Conservation (phyloP, 2,797 vertebrate species). For the Setipinna tenuifilis region DNA sequence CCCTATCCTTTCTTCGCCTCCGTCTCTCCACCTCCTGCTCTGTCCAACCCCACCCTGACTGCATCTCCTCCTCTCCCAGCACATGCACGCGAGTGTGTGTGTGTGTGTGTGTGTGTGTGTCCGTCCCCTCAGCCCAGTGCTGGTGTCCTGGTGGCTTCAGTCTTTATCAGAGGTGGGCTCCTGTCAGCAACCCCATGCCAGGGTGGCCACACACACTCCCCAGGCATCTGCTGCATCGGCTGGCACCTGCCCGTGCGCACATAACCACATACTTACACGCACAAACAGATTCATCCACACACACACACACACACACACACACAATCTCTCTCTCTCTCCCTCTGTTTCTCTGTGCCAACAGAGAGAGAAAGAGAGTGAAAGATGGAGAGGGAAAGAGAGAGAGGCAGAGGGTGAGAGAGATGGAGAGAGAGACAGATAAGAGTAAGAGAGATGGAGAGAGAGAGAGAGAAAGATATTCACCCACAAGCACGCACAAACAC, state of each 20-base stretch:
- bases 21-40: background rate
- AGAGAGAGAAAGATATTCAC: constrained; percentile 15
- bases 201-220: constrained; percentile 1
- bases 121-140: background rate
- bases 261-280: background rate
- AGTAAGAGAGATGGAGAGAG: background rate
- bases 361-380: too few relatives aligned
- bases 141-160: background rate
- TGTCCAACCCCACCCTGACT: too few relatives aligned
- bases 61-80: background rate
- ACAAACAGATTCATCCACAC: background rate
- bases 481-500: background rate
- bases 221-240: background rate
- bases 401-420: background rate
- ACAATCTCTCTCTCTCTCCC: too few relatives aligned
- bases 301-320: background rate
- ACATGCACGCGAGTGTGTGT: background rate
- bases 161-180: constrained; percentile 14
- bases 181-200: background rate
- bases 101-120: too few relatives aligned
- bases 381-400: background rate
- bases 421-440: background rate
- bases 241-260: background rate
- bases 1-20: too few relatives aligned
- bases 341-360: too few relatives aligned